These are phyloP conservation scores for Parotocinclus haroldoi DNA, from an alignment of 2,797 vertebrate species.

Conservation along the genomic window DNA sequence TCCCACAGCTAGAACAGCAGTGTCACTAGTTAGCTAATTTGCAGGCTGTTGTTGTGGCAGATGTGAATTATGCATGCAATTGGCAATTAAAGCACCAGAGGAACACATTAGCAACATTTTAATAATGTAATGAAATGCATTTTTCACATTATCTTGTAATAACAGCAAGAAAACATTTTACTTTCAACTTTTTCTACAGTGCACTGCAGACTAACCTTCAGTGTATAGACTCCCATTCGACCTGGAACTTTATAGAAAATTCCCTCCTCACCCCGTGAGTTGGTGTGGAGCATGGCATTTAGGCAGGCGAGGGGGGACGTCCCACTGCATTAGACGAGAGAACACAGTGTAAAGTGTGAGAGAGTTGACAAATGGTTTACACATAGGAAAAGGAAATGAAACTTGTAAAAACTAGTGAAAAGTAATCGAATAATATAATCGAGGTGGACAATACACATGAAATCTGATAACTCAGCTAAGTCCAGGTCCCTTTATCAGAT, in stretches of 20 bases:
- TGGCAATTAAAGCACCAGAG: background rate
- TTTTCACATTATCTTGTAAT: no score
- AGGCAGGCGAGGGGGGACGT: slow-evolving; percentile 96
- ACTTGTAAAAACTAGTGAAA: background rate
- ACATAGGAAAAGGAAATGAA: background rate
- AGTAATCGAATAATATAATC: background rate
- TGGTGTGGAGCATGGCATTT: slow-evolving; percentile 97
- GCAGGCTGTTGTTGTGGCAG: background rate
- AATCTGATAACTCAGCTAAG: no score
- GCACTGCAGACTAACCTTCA: slow-evolving; percentile 79
- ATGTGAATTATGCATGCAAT: slow-evolving; percentile 9
- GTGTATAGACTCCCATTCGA: slow-evolving; percentile 95
- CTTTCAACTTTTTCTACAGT: background rate
- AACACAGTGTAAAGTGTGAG: slow-evolving; percentile 1
- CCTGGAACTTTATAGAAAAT: slow-evolving; percentile 99
- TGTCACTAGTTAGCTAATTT: slow-evolving; percentile 8
- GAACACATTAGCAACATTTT: no score
- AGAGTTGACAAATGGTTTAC: no score
- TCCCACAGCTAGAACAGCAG: background rate
- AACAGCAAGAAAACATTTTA: background rate
- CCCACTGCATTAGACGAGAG: slow-evolving; percentile 71
- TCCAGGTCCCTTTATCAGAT: no score
- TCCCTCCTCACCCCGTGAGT: slow-evolving; percentile 94
- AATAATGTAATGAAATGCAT: background rate
- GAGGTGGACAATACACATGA: background rate